phyloP scores from a whole-genome alignment of 1,140 invertebrate species.

The Acromyrmex echinatior region DNA sequence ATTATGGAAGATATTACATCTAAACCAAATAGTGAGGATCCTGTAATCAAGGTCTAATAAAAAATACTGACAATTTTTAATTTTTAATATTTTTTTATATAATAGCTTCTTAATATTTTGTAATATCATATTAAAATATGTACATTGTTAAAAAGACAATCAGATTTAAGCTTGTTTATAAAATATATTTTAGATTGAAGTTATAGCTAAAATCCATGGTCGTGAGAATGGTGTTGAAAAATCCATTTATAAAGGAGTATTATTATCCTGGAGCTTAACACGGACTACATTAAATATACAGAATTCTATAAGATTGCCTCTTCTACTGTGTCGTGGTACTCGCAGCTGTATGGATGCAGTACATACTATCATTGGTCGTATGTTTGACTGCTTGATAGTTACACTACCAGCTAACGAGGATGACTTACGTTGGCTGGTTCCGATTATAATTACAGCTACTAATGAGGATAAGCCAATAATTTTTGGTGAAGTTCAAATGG shows the following conservation, averaged over 20 bases:
- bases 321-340: conserved; percentile 81
- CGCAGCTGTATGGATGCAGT: conserved; percentile 75
- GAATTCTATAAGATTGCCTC: conserved; percentile 74
- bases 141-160: conserved; percentile 53
- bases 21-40: conserved; percentile 64
- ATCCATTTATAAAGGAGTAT: conserved; percentile 78
- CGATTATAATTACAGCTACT: conserved; percentile 74
- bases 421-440: conserved; percentile 81
- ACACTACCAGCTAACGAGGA: conserved; percentile 71
- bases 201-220: conserved; percentile 60
- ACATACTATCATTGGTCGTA: conserved; percentile 73
- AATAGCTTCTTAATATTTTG: not conserved
- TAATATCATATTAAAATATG: conserved; percentile 17
- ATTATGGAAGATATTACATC: conserved; percentile 66
- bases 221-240: conserved; percentile 58
- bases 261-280: conserved; percentile 78
- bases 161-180: conserved; percentile 13
- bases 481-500: conserved; percentile 70
- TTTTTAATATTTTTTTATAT: conserved; percentile 1
- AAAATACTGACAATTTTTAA: not conserved
- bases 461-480: conserved; percentile 48
- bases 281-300: conserved; percentile 25
- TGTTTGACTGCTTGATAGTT: conserved; percentile 82
- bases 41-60: conserved; percentile 74
- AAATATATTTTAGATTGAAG: conserved; percentile 77